These are phyloP conservation scores for Ganaspis brasiliensis DNA, from an alignment of 2,888 invertebrate species.

Conservation along the genomic window DNA sequence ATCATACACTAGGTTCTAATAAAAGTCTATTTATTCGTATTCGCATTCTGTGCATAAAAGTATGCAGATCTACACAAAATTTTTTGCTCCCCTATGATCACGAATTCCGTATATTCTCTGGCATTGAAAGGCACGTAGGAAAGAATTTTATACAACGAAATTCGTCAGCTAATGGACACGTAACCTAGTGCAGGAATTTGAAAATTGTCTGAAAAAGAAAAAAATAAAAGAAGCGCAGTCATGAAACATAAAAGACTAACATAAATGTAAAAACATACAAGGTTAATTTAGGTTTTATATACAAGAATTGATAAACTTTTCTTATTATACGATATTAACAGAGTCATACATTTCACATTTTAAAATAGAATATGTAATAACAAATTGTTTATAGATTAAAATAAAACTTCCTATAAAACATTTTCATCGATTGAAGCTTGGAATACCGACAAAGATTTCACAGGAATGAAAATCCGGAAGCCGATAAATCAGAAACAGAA, in stretches of 20 bases:
- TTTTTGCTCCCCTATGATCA: slow-evolving; percentile 34
- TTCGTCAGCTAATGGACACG: slow-evolving; percentile 73
- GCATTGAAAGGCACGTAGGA: neutral
- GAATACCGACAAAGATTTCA: slow-evolving; percentile 60
- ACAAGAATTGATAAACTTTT: too few species aligned
- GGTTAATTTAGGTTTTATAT: too few species aligned
- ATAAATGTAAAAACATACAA: too few species aligned
- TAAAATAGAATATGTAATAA: too few species aligned
- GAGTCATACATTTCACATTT: too few species aligned
- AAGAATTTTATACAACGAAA: slow-evolving; percentile 20
- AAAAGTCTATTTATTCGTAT: neutral
- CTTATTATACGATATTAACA: too few species aligned
- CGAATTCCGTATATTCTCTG: slow-evolving; percentile 31
- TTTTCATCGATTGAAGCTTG: slow-evolving; percentile 60
- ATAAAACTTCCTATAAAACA: slow-evolving; percentile 56
- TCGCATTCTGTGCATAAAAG: neutral
- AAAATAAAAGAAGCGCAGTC: neutral
- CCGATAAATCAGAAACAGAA: slow-evolving; percentile 76
- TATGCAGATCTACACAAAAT: slow-evolving; percentile 31
- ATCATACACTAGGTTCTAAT: neutral
- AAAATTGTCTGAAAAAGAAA: slow-evolving; percentile 47
- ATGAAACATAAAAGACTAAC: neutral
- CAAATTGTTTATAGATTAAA: neutral
- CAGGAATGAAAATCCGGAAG: slow-evolving; percentile 70
- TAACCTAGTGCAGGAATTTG: slow-evolving; percentile 60